Evolutionary conservation across 1,140 invertebrate genomes (phyloP), one percentile per base, ranked within the genome.

Genomic region (Pseudoatta argentina): DNA sequence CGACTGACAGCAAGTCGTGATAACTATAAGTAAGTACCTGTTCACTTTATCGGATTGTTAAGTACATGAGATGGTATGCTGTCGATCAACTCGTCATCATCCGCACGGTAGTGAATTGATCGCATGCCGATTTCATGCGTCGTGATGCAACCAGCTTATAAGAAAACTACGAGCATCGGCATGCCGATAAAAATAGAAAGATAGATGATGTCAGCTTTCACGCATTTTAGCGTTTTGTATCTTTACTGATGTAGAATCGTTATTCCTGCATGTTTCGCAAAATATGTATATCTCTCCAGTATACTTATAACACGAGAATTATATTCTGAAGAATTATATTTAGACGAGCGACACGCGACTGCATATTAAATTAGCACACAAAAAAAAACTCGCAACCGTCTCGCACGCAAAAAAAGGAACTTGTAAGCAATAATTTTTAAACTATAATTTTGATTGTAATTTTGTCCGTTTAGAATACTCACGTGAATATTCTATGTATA

Each of bases 21-120:
- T 63, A 67, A n/a, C 16, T 18, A 39, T n/a, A 89, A 82, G 64
- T n/a, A 89, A 82, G 64, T 89, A 87, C 88, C 88, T 89, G 87
- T 61, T 71, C 16, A 12, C 0, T 79, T n/a, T 51, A 61, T 73
- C 12, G 34, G 10, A 82, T 82, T 53, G 55, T 7, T 48, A 73
- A 61, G 18, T 34, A 48, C 34, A 12, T 14, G 24, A 73, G 55
- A 79, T n/a, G 27, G 7, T 16, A 30, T 53, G 27, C 77, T n/a
- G 59, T 24, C 44, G n/a, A 48, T 16, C 24, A 14, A 82, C 24
- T 57, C 21, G 18, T n/a, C 39, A 12, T 48, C 55, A 48, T 72
- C 39, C 21, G 21, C 18, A n/a, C n/a, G 34, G 2, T 34, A 24
- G 39, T 14, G 39, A 63, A 48, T 48, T 24, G 55, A 75, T 61